Base-by-base conservation (phyloP, 2,113 vertebrate species). In the Hydrolagus affinis region DNA sequence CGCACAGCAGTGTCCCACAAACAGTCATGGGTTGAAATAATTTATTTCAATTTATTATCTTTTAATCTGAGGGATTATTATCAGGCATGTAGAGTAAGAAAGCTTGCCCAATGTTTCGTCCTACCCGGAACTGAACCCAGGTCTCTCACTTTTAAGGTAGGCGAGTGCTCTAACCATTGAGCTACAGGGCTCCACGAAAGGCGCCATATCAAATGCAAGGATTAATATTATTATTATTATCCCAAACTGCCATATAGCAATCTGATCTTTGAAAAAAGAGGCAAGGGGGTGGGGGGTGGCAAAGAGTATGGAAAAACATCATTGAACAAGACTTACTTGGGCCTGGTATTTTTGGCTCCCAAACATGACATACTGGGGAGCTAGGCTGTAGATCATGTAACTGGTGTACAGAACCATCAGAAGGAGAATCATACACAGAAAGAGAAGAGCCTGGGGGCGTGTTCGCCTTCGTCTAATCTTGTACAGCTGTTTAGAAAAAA, bases 361-460 rank as follows among this genome's bases (percentile, higher is more conserved):
- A 78, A 97, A 99, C 97, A 99, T 99, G 86, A 98, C 96, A 69
- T 99, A 99, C 75, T 99, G 97, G 3, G 98, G 97, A 2, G 98
- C 97, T 71, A 99, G 95, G 87, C 97, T 99, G 89, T 99, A 99
- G 89, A 99, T 98, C 96, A 99, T 97, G 88, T 98, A 98, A 89
- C 95, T 98, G 78, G 95, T 97, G 90, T 99, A 96, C 85, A 99
- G 96, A 85, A 99, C 96, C 86, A 98, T 98, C 87, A 99, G 90
- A 19, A 99, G 93, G 56, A 99, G 95, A 89, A 98, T 99, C 97
- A 99, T 97, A 87, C 98, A 98, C 85, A 99, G 96, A 90, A 99
- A 98, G 21, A 99, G 89, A 23, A 99, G 97, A 7, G 97, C 97
- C 89, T 99, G 97, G 32, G 97, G 98, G 56, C 95, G 93, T 28